Evolutionary conservation across 1,140 invertebrate species (phyloP), one percentile per base, ranked within the genome.

Genomic region (Drosophila subobscura): DNA sequence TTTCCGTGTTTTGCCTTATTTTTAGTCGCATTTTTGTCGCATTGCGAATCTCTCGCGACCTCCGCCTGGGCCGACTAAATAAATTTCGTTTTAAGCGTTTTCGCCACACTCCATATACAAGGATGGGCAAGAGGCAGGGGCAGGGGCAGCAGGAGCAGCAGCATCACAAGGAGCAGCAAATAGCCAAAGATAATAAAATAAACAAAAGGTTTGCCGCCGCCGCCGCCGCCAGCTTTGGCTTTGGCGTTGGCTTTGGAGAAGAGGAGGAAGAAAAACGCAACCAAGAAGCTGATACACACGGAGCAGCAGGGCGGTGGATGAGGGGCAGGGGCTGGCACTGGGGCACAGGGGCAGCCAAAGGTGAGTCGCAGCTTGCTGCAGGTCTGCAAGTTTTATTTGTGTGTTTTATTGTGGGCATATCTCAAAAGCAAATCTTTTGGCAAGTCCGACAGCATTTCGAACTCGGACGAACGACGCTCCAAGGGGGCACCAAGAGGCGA

Each of bases 161-260:
- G 33, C 27, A 71, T 66, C 63, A 66, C 54, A 63, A 59, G 65
- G 57, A 61, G 54, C 77, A 71, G 58, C 81, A 81, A 86, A 86
- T 86, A 86, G 81, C 77, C 83, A 86, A 81, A 79, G 83, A 88
- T 86, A 86, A 88, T 86, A 88, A 86, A 88, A 88, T 86, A 88
- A 86, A 86, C 83, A 86, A 86, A 86, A 86, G 83, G 74, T 88
- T 86, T 85, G 80, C 83, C 78, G 65, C 65, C 65, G 67, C 55
- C 63, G 16, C 33, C 33, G 10, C 10, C 33, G 65, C 61, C 61
- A 67, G 73, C 70, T 71, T 56, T 63, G 67, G 60, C 60, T 33
- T 33, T 37, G 33, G 33, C 16, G 16, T 56, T 63, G 67, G 60
- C 60, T 37, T 37, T 37, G 33, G 33, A 0, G 16, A 20, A 27